Evolutionary conservation across 2,113 vertebrate species (phyloP), one percentile per base, ranked within the genome.

Genomic region (Trachemys scripta): DNA sequence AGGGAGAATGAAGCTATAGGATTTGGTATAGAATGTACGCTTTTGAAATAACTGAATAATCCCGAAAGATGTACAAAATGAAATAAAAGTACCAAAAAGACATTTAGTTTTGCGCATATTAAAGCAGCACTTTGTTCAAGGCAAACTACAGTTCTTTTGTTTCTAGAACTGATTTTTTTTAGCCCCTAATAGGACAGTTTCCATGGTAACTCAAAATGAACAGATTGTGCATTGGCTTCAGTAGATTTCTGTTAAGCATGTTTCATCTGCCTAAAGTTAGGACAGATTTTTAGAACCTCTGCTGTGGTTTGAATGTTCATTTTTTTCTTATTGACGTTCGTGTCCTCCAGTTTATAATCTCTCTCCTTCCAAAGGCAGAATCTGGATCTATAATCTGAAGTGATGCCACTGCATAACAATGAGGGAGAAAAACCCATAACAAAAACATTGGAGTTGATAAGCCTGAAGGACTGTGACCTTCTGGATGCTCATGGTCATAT

Each of bases 171-270:
- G 89, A 29, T 45, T 79, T 93, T 45, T 79, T 93, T 91, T 83
- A 91, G 49, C 92, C 94, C 96, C 98, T 98, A 98, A 98, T 97
- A 94, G 94, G 96, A 82, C 75, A 95, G 98, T 98, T 98, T 94
- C 98, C 95, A 98, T 94, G 95, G 96, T 84, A 98, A 98, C 97
- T 20, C 92, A 96, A 95, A 96, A 97, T 87, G 96, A 97, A 97
- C 96, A 94, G 96, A 97, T 97, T 98, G 97, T 96, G 95, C 96
- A 96, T 88, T 94, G 96, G 96, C 96, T 98, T 98, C 92, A 96
- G 89, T 96, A 97, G 96, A 95, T 95, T 97, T 96, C 92, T 97
- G 94, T 97, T 94, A 96, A 96, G 90, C 83, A 95, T 96, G 95
- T 97, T 96, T 97, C 89, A 97, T 96, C 92, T 94, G 78, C 92